A percentile compares a stretch with the other conserved stretches of the same genome.
phyloP scores from a whole-genome alignment of 2,888 invertebrate species.

The Eupeodes luniger region DNA sequence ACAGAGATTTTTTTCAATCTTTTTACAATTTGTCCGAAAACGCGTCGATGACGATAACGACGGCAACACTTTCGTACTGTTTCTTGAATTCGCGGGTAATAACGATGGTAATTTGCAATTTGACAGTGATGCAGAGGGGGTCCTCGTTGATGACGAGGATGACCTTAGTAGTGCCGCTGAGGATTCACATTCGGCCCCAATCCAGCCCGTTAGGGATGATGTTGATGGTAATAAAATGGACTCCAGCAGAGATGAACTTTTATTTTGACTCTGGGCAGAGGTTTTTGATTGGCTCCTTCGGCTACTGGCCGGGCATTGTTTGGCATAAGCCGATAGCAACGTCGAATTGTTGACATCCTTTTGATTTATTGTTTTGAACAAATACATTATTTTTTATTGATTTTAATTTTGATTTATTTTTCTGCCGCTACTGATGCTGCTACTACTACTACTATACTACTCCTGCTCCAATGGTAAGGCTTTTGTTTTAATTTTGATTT shows the following conservation, averaged over 20 bases:
- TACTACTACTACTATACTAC: slow-evolving; percentile 46
- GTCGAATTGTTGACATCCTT: slow-evolving; percentile 74
- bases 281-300: slow-evolving; percentile 42
- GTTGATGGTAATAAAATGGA: slow-evolving; percentile 31
- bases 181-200: slow-evolving; percentile 21
- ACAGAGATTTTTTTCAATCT: slow-evolving; percentile 74
- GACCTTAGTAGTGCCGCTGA: slow-evolving; percentile 45
- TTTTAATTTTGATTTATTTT: slow-evolving; percentile 73
- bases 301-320: slow-evolving; percentile 45
- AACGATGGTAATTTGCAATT: slow-evolving; percentile 7
- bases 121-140: slow-evolving; percentile 24
- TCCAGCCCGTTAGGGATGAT: slow-evolving; percentile 42
- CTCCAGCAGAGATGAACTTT: slow-evolving; percentile 45
- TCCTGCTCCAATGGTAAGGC: slow-evolving; percentile 35
- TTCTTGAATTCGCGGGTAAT: slow-evolving; percentile 53
- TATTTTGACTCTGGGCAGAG: slow-evolving; percentile 63
- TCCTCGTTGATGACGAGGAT: neutral
- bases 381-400: slow-evolving; percentile 74
- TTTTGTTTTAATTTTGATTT: slow-evolving; percentile 69
- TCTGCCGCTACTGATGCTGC: slow-evolving; percentile 62
- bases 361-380: slow-evolving; percentile 74
- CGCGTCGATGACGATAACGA: slow-evolving; percentile 8
- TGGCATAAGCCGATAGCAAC: slow-evolving; percentile 60
- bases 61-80: slow-evolving; percentile 43
- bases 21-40: slow-evolving; percentile 69